Percentiles rank a stretch among this genome's conserved stretches.
phyloP scores from a whole-genome alignment of 2,113 vertebrate species.

The Oryzias celebensis region DNA sequence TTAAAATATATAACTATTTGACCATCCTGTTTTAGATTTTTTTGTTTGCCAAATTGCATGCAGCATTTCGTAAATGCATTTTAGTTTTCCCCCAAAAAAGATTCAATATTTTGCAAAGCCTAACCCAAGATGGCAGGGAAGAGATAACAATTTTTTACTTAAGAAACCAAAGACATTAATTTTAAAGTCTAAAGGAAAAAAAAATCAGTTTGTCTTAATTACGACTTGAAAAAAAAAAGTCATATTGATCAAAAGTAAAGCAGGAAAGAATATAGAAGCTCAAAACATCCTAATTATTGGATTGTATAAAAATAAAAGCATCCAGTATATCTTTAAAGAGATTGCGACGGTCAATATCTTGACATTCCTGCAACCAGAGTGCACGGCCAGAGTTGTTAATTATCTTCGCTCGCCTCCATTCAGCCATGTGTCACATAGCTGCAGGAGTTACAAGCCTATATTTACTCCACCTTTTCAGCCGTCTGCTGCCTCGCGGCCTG shows the following conservation, averaged over 20 bases:
- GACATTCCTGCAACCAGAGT: slow-evolving; percentile 49
- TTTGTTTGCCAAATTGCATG: too few species aligned
- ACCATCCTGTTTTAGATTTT: too few species aligned
- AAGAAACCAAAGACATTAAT: too few species aligned
- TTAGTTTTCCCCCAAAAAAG: too few species aligned
- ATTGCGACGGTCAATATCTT: slow-evolving; percentile 21
- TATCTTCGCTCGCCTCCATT: slow-evolving; percentile 58
- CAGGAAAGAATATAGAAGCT: slow-evolving; percentile 8
- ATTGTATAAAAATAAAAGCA: slow-evolving; percentile 40
- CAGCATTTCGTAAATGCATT: too few species aligned
- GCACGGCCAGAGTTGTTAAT: slow-evolving; percentile 52
- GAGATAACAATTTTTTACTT: too few species aligned
- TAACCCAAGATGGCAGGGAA: too few species aligned
- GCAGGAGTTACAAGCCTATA: slow-evolving; percentile 70
- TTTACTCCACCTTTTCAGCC: slow-evolving; percentile 71
- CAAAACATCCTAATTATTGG: slow-evolving; percentile 1
- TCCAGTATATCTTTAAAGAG: slow-evolving; percentile 24
- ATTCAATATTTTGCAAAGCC: too few species aligned
- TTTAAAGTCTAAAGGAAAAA: too few species aligned
- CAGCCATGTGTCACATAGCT: slow-evolving; percentile 64
- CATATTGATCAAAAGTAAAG: background rate
- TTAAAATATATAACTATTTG: too few species aligned
- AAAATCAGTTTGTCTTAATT: background rate
- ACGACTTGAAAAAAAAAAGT: background rate
- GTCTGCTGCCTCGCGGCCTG: slow-evolving; percentile 37